These are phyloP conservation scores for Thymelicus sylvestris DNA, from an alignment of 2,888 invertebrate genomes.

Conservation along the genomic window DNA sequence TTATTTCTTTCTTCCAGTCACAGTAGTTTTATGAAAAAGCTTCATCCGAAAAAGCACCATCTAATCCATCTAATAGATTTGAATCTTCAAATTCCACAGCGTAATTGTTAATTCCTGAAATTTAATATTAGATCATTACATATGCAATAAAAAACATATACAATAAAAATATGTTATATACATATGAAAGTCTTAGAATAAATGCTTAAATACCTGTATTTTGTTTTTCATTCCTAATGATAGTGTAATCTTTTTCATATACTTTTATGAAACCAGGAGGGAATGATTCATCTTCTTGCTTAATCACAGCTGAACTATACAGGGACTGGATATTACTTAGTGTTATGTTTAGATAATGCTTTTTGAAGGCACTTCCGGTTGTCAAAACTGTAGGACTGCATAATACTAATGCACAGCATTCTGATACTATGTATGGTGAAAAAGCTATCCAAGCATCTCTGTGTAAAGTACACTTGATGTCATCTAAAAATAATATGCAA, in stretches of 20 bases:
- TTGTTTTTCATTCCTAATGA: constrained; percentile 61
- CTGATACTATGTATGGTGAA: constrained; percentile 70
- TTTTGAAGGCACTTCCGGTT: constrained; percentile 74
- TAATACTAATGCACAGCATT: constrained; percentile 70
- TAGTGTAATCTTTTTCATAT: constrained; percentile 63
- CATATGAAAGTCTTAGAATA: constrained; percentile 45
- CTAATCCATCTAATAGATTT: constrained; percentile 66
- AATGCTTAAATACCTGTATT: constrained; percentile 54
- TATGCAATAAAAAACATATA: neutral
- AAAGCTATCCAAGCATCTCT: constrained; percentile 79
- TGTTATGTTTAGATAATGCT: constrained; percentile 77
- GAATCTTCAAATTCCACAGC: constrained; percentile 47
- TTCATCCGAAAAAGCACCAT: constrained; percentile 72
- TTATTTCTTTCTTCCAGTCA: neutral
- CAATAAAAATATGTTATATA: neutral
- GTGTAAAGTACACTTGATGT: constrained; percentile 76
- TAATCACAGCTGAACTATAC: constrained; percentile 66
- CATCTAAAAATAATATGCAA: constrained; percentile 55
- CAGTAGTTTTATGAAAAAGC: constrained; percentile 37
- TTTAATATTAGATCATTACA: constrained; percentile 2
- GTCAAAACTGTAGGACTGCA: constrained; percentile 76
- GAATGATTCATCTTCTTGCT: constrained; percentile 54
- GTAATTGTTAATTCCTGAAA: constrained; percentile 57
- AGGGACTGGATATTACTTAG: constrained; percentile 72
- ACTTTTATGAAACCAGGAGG: constrained; percentile 62